These are phyloP conservation scores for Onychostoma macrolepis DNA, from an alignment of 2,113 vertebrate species.

Conservation along the genomic window DNA sequence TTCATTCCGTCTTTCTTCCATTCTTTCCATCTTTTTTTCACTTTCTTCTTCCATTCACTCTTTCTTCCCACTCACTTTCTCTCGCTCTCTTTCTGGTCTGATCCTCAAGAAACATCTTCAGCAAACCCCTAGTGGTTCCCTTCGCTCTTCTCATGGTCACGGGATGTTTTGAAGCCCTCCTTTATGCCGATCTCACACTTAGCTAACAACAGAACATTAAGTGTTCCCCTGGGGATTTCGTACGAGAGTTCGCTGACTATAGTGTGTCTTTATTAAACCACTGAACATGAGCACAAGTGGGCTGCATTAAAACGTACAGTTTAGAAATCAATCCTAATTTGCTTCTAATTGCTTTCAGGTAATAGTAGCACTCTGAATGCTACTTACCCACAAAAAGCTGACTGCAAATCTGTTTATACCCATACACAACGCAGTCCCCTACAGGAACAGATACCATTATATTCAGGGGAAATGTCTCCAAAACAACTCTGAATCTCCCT, in stretches of 20 bases:
- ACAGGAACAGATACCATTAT: neutral
- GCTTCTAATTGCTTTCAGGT: conserved; percentile 7
- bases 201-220: conserved; percentile 21
- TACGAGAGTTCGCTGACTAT: neutral
- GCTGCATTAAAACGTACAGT: neutral
- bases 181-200: neutral
- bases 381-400: conserved; percentile 1
- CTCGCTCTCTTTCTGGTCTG: conserved; percentile 12
- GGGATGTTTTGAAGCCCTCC: neutral
- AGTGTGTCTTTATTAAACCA: neutral
- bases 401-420: neutral
- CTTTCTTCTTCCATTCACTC: neutral
- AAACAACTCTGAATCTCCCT: conserved; percentile 73
- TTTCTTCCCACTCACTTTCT: neutral
- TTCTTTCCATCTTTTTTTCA: neutral
- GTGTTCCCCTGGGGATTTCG: neutral
- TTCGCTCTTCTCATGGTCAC: conserved; percentile 1
- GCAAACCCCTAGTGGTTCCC: neutral
- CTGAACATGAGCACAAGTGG: conserved; percentile 4
- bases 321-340: conserved; percentile 17
- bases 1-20: neutral
- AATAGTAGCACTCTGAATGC: neutral
- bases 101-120: conserved; percentile 1
- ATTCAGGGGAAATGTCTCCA: conserved; percentile 48
- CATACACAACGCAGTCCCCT: neutral